Conservation (phyloP, 2,113 vertebrate genomes). For the Lasiurus cinereus region DNA sequence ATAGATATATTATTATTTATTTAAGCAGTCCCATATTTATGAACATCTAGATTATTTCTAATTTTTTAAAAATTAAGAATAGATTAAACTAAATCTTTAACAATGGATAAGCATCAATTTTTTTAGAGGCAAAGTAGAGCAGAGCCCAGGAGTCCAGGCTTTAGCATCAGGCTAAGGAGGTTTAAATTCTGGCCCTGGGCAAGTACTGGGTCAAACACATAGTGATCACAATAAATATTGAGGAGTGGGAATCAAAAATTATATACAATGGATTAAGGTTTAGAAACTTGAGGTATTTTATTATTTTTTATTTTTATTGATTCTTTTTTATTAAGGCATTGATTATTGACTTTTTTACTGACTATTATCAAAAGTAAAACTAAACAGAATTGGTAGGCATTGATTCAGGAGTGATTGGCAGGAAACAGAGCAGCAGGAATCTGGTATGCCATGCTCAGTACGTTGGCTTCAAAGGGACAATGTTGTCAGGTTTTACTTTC, state of each 20-base stretch:
- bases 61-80: background rate
- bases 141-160: background rate
- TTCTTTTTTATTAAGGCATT: background rate
- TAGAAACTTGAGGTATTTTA: background rate
- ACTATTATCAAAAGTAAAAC: background rate
- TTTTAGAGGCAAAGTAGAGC: background rate
- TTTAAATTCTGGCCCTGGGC: background rate
- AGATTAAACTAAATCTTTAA: background rate
- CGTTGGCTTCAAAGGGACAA: rapidly evolving
- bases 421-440: background rate
- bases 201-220: background rate
- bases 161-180: background rate
- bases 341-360: background rate
- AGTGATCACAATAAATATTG: background rate
- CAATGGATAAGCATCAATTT: background rate
- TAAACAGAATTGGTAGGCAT: background rate
- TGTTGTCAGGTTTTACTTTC: background rate
- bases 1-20: background rate
- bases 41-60: background rate
- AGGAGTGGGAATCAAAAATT: background rate
- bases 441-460: background rate
- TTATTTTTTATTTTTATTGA: background rate
- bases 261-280: background rate
- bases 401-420: background rate
- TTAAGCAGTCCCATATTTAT: background rate